Percentiles rank a stretch among this genome's conserved stretches.
Evolutionary conservation across 1,140 invertebrate species (phyloP).

Genomic region (Ceratosolen solmsi): DNA sequence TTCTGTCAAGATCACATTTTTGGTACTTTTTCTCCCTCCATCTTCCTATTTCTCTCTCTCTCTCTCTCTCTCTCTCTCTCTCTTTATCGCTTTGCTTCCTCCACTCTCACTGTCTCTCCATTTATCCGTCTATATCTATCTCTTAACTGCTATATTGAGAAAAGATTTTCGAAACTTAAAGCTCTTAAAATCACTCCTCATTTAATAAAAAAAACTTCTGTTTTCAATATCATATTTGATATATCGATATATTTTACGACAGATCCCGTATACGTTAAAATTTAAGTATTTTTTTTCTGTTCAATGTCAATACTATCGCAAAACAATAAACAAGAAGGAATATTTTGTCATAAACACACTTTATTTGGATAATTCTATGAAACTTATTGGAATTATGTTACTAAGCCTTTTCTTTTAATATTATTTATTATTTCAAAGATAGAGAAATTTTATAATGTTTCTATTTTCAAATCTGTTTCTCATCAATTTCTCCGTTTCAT

Average conservation of each 20-base stretch:
- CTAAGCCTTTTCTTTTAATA: too few relatives aligned
- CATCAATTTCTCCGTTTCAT: too few relatives aligned
- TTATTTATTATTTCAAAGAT: too few relatives aligned
- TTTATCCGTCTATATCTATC: too few relatives aligned
- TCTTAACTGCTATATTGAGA: background rate
- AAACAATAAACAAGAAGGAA: background rate
- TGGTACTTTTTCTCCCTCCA: background rate
- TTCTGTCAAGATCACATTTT: background rate
- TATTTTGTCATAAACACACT: background rate
- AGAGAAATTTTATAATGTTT: too few relatives aligned
- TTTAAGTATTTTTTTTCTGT: background rate
- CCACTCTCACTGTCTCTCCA: background rate
- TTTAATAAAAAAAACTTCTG: constrained; percentile 9
- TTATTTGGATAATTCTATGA: too few relatives aligned
- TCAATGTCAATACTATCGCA: background rate
- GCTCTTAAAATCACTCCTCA: constrained; percentile 1
- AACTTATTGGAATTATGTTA: too few relatives aligned
- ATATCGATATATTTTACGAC: background rate
- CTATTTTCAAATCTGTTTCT: too few relatives aligned
- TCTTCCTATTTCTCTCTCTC: background rate
- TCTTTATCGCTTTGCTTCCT: too few relatives aligned
- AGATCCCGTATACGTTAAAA: background rate
- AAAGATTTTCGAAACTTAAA: background rate
- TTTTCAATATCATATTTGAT: background rate
- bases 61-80: too few relatives aligned